Base-by-base conservation (phyloP, 2,797 vertebrate species). In the Siniperca undulata region DNA sequence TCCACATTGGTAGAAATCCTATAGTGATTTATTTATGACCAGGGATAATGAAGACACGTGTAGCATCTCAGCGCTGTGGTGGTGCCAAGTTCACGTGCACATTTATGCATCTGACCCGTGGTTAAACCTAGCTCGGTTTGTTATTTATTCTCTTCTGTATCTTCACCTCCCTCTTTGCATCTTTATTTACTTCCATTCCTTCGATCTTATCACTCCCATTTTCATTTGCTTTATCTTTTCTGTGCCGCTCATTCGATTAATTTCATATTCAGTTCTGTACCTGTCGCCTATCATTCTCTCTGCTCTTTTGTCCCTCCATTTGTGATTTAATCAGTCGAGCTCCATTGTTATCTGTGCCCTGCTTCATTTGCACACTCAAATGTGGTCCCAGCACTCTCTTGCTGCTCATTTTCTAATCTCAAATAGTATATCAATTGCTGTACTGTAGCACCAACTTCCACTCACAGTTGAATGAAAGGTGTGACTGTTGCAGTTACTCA, bases 1-100 rank as follows among this genome's bases (percentile, higher is more conserved):
- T 61, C 44, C 1, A 2, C 84, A 34, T 68, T 62, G 27, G 64
- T 85, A 62, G 60, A 72, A 82, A 67, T 61, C 62, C 48, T 73
- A 2, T 68, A 58, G 70, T 88, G 75, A 82, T 91, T 90, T 88
- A 89, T 92, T 86, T 48, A 86, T 92, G 84, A 79, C 27, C 48
- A 4, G 10, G 38, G 66, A 78, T 83, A 72, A 88, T 90, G 78
- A 81, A 88, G 78, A 84, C 78, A 72, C 67, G 36, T 86, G 42
- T 76, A 81, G 34, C 70, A 44, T 82, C 67, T 36, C 34, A 0
- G 24, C 36, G 13, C 52, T 17, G 52, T 0, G 50, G 22, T 34
- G 66, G 38, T 64, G 40, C 58, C 48, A 14, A 55, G 74, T 46
- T 78, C 74, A 72, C 22, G 20, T 64, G 34, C n/a, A 42, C 55